Evolutionary conservation across 2,797 vertebrate genomes (phyloP).

Genomic region (Falco biarmicus): DNA sequence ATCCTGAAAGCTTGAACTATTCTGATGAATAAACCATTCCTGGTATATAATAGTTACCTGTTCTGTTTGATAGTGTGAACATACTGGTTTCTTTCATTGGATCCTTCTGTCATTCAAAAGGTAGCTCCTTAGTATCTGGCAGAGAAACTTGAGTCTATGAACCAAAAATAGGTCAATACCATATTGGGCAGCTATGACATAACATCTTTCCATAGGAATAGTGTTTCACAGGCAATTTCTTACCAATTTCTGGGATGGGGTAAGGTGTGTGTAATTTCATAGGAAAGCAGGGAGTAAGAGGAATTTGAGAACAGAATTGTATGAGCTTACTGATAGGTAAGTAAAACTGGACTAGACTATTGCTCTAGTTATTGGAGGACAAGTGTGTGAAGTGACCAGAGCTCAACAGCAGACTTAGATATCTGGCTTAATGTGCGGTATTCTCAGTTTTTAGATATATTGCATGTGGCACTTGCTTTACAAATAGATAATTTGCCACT

Average conservation of each 20-base stretch:
- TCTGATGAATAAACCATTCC: not conserved
- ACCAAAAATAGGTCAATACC: not conserved
- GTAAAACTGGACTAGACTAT: not conserved
- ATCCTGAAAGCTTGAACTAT: not conserved
- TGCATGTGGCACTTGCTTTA: not conserved
- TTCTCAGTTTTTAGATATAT: not conserved
- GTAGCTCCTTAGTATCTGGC: not conserved
- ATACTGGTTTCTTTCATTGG: not conserved
- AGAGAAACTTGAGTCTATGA: not conserved
- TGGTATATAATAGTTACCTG: not conserved
- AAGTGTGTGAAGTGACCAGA: not conserved
- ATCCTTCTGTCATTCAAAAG: not conserved
- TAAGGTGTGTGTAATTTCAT: not conserved
- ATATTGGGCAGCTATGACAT: not conserved
- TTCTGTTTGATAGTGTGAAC: not conserved
- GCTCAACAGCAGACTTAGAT: not conserved
- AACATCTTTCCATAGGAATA: not conserved
- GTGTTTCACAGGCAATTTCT: not conserved
- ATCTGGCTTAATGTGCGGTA: not conserved
- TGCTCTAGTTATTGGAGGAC: not conserved
- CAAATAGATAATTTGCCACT: not conserved
- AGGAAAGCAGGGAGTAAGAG: not conserved
- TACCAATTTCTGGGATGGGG: not conserved
- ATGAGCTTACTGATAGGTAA: not conserved
- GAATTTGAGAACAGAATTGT: not conserved